Conservation (phyloP, 2,797 vertebrate genomes). For the Notoglanidium macrostoma region DNA sequence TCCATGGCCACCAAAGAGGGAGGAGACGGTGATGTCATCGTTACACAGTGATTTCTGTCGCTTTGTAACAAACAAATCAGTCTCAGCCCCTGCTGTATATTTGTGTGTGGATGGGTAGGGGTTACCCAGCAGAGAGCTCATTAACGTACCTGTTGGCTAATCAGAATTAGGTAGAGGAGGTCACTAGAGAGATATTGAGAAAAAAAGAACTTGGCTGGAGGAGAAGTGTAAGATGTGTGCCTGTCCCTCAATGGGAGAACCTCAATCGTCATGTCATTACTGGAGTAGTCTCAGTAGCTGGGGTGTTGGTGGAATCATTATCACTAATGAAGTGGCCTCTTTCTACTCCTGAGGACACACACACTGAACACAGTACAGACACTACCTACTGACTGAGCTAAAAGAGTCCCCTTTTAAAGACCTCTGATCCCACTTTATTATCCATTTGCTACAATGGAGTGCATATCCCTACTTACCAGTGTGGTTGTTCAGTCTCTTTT, state of each 20-base stretch:
- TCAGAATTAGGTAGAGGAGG: conserved; percentile 30
- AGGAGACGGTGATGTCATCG: conserved; percentile 75
- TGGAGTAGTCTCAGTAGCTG: conserved; percentile 45
- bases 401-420: conserved; percentile 38
- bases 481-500: neutral
- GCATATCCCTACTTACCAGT: neutral
- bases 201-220: conserved; percentile 19
- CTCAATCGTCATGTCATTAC: conserved; percentile 52
- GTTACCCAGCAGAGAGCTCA: conserved; percentile 48
- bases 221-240: conserved; percentile 24
- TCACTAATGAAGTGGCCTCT: conserved; percentile 69
- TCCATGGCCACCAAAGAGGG: conserved; percentile 74
- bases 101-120: neutral
- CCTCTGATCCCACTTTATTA: conserved; percentile 50
- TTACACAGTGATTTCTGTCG: conserved; percentile 56
- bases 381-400: conserved; percentile 43
- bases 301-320: conserved; percentile 62
- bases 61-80: conserved; percentile 49
- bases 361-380: conserved; percentile 45
- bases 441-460: conserved; percentile 6
- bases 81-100: neutral
- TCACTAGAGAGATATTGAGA: conserved; percentile 22
- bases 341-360: conserved; percentile 44
- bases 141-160: conserved; percentile 48
- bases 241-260: conserved; percentile 20